Base-by-base conservation (phyloP, 2,888 invertebrate species). In the Pachliopta kotzebuea region DNA sequence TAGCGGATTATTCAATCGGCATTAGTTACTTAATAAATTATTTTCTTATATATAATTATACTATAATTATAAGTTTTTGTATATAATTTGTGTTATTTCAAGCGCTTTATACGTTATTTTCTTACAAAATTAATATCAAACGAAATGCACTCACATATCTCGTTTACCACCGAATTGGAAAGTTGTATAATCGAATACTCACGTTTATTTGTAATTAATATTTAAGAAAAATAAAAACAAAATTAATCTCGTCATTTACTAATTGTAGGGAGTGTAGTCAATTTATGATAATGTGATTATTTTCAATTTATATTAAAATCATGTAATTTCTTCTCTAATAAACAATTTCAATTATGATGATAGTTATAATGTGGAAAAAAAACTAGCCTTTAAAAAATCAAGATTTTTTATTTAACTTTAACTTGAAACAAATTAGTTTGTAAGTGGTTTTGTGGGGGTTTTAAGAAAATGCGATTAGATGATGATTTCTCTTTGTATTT, bases 161-260 rank as follows among this genome's bases (percentile, higher is more conserved):
- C 70, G 75, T 76, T 79, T 82, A 87, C 88, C 86, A 87, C 88
- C 88, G 87, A 84, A 79, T 80, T 78, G 75, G 75, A 76, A 77
- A 73, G 69, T 72, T 77, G 72, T 76, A 77, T 77, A 75, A 72
- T 80, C 69, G 62, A 88, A 89, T 90, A 89, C 89, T 89, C 89
- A 85, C 67, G 18, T 72, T 71, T 65, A 67, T 74, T 55, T 67
- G 63, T 75, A 76, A 72, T 70, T 74, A 77, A 75, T 68, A 6
- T 74, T 76, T 74, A 71, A 71, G 79, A 71, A 37, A 37, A 37
- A 37, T 14, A 37, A 37, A 37, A 37, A 11, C 31, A 37, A 66
- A 58, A 68, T 81, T 78, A 75, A 83, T 86, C 84, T 88, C 84
- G 87, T 89, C 88, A 86, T 78, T 78, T 77, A 70, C 81, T 78